Base-by-base conservation (phyloP, 2,113 vertebrate species). In the Thamnaconus septentrionalis region DNA sequence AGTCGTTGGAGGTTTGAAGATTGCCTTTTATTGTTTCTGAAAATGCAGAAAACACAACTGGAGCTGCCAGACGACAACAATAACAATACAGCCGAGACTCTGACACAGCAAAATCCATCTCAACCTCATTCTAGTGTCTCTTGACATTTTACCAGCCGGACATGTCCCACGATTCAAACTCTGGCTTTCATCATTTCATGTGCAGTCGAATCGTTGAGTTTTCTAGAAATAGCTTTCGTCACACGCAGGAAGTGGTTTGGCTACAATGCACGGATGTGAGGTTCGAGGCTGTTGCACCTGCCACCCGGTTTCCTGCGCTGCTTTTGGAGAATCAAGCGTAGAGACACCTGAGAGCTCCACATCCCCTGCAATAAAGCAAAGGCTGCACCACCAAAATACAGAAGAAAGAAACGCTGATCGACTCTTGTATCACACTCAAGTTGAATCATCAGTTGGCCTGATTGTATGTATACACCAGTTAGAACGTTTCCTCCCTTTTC, bases 211-310 rank as follows among this genome's bases (percentile, higher is more conserved):
- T 68, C 60, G 69, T 57, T 63, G 64, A 68, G 73, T 89, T 85
- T 78, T 83, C 80, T 89, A 85, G 87, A 88, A 84, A 64, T 69
- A 51, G 44, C 74, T 84, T 57, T 80, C 66, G 66, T 84, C 83
- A 67, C 77, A 7, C 78, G 88, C 90, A 91, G 91, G 90, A 92
- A 91, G 74, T 56, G 59, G 49, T 80, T 79, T 79, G 80, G 70
- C 71, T 80, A n/a, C 58, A 75, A 78, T 76, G 56, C 75, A 80
- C 71, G 76, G 18, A 31, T 31, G 18, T 31, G 18, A 31, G 18
- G 18, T 31, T 31, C 18, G 42, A 60, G 62, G 45, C 42, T 64
- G 53, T 78, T 45, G 18, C 18, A 45, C 44, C 44, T 6, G 7
- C 44, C 44, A 45, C 5, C 3, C 5, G 5, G 44, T 45, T 45